Base-by-base conservation (phyloP, 2,797 vertebrate genomes). In the Hippopotamyrus pictus region DNA sequence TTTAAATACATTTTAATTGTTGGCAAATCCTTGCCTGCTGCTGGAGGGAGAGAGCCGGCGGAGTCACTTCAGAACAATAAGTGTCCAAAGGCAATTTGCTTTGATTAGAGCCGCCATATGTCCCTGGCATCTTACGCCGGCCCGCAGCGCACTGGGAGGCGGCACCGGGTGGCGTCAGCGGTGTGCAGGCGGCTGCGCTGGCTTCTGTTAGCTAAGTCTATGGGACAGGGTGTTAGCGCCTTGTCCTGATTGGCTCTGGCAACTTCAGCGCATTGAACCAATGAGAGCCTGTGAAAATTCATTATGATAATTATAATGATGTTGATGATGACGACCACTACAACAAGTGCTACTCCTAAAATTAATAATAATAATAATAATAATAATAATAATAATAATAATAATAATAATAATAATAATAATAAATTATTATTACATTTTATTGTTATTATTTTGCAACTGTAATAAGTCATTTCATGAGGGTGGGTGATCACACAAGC, bases 51-150 rank as follows among this genome's bases (percentile, higher is more conserved):
- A 44, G 33, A 33, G 2, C 5, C 6, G 73, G 37, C 29, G 6
- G 33, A 79, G 37, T 17, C 73, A 44, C 37, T 79, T 44, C 73
- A 41, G 37, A 88, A 79, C 17, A 57, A 88, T 82, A 84, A 95
- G 94, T 94, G 94, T 95, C 95, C 93, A 95, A 95, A 95, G 94
- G 94, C 95, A 95, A 95, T 96, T 96, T 96, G 95, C 94, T 94
- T 95, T 95, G 95, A 95, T 96, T 96, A 95, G 94, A 93, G 93
- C 90, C 94, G 93, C 95, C 95, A 95, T 95, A 95, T 96, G 95
- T 92, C 93, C 93, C 93, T 94, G 94, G 94, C 94, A 93, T 93
- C 93, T 93, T 93, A 94, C 93, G 95, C 94, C 95, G 94, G 94
- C 95, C 94, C 93, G 90, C 92, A 92, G 94, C 92, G 92, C 94